Evolutionary conservation across 2,113 vertebrate species (phyloP), one percentile per base, ranked within the genome.

Genomic region (Sebastes fasciatus): DNA sequence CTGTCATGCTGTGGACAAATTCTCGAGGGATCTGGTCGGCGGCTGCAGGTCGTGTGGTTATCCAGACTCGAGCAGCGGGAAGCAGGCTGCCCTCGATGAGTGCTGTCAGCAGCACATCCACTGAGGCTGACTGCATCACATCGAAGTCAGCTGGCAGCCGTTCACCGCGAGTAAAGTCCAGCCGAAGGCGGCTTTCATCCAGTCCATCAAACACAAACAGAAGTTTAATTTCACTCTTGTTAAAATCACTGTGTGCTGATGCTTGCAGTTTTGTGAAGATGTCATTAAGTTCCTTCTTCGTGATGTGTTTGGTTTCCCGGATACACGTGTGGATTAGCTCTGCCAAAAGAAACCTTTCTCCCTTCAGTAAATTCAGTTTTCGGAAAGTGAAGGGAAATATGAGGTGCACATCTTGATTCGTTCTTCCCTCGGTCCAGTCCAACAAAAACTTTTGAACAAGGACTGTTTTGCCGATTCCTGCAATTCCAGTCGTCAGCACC

Each of bases 381-480:
- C 65, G 45, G 21, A 67, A 67, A 14, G 65, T 67, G 45, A 67
- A 23, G 65, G 12, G 65, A 12, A 67, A 67, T 48, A 67, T 16
- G 4, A 67, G 65, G 8, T 67, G 65, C 45, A 67, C 65, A 14
- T 67, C 65, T 23, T 67, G 45, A 14, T 67, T 67, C 0, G 11
- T 67, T 14, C 6, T 23, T 23, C 13, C 6, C n/a, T 46, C n/a
- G 19, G 64, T 45, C 64, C 64, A 67, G 65, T 67, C 65, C 65
- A 48, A 48, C 65, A 67, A 45, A 49, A 67, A 67, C 45, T 48
- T 34, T 34, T 34, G 34, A 34, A 34, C 34, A 34, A 34, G 34
- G 34, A 34, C 34, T 34, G 34, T 34, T 34, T 34, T 34, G 3
- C 34, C 34, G 34, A 34, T 34, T 34, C 34, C 34, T 34, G 34